Percentiles rank a stretch among this genome's conserved stretches.
Conservation (phyloP, 2,797 vertebrate species). For the Percopsis omiscomaycus region DNA sequence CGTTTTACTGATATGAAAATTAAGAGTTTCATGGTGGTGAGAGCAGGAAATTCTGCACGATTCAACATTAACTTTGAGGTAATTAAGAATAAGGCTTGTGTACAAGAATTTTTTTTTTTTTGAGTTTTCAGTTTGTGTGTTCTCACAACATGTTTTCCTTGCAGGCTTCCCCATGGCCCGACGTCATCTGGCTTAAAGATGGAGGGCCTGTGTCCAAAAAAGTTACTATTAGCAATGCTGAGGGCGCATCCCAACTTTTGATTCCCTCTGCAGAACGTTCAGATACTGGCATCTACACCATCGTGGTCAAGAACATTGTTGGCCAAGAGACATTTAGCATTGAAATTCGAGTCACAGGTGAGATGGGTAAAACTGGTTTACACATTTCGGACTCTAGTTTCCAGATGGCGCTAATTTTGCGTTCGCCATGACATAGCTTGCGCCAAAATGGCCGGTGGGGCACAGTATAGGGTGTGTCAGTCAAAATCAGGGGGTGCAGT, state of each 20-base stretch:
- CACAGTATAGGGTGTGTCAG: too few relatives aligned
- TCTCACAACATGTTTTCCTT: constrained; percentile 8
- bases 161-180: constrained; percentile 85
- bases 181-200: constrained; percentile 88
- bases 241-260: constrained; percentile 82
- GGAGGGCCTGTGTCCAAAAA: constrained; percentile 76
- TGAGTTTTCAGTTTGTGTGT: too few relatives aligned
- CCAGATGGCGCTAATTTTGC: too few relatives aligned
- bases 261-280: constrained; percentile 78
- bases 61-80: constrained; percentile 88
- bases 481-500: too few relatives aligned
- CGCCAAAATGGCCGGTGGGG: too few relatives aligned
- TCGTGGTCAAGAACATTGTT: constrained; percentile 77
- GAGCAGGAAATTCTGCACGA: constrained; percentile 81
- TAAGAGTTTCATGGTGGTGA: constrained; percentile 82
- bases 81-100: constrained; percentile 12
- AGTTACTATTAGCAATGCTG: constrained; percentile 75
- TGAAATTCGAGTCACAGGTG: constrained; percentile 88
- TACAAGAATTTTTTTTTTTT: too few relatives aligned
- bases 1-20: constrained; percentile 80
- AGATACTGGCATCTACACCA: constrained; percentile 82
- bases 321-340: constrained; percentile 81
- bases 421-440: too few relatives aligned
- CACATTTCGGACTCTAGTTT: too few relatives aligned
- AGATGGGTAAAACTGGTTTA: constrained; percentile 20